phyloP scores from a whole-genome alignment of 2,113 vertebrate species.

The Aythya baeri region DNA sequence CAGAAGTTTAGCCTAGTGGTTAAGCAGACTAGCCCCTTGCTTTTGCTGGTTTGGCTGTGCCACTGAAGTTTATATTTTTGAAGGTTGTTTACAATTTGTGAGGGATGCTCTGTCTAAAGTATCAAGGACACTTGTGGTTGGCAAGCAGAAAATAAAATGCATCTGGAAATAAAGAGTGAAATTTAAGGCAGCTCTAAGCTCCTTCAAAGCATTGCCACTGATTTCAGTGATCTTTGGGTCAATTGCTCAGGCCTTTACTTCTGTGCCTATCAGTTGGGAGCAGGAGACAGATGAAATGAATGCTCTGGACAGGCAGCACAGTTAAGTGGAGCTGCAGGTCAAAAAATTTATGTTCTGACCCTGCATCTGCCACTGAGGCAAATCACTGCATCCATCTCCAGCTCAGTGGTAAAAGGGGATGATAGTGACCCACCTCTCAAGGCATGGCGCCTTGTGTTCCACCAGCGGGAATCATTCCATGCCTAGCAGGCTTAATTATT shows the following conservation, averaged over 20 bases:
- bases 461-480: background rate
- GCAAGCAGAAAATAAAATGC: slow-evolving; percentile 4
- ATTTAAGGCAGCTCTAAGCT: background rate
- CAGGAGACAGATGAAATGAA: slow-evolving; percentile 5
- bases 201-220: background rate
- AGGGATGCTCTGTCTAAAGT: background rate
- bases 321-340: slow-evolving; percentile 21
- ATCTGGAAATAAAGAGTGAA: background rate
- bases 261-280: background rate
- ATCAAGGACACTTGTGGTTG: background rate
- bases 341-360: slow-evolving; percentile 22
- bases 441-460: background rate
- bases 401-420: background rate
- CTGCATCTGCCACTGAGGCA: background rate
- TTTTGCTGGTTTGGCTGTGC: background rate
- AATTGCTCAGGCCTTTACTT: background rate
- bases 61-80: background rate
- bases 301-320: background rate
- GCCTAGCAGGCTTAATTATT: slow-evolving; percentile 23
- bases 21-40: background rate
- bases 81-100: background rate
- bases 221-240: slow-evolving; percentile 8
- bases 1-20: background rate
- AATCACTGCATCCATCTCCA: background rate
- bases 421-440: background rate